Conservation (phyloP, 2,113 vertebrate genomes). For the Gavia stellata region DNA sequence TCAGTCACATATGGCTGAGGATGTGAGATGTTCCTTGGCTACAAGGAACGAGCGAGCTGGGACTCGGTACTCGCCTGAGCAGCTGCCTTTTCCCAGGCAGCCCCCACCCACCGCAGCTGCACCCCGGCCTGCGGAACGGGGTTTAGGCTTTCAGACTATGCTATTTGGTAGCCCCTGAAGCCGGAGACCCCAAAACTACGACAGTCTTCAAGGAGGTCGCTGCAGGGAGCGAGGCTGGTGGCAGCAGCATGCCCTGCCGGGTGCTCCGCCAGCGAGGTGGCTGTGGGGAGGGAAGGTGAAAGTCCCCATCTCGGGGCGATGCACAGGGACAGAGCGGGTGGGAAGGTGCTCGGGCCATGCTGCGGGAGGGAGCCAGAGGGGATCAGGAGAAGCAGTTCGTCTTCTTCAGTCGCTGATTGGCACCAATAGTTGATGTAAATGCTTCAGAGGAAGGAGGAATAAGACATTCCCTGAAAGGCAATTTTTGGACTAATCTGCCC, state of each 20-base stretch:
- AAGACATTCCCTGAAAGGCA: neutral
- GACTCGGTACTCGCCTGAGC: neutral
- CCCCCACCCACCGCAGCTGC: neutral
- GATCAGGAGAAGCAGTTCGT: neutral
- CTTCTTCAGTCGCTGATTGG: neutral
- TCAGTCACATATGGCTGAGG: neutral
- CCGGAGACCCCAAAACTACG: neutral
- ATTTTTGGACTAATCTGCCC: neutral
- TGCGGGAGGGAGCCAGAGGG: neutral
- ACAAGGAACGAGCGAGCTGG: neutral
- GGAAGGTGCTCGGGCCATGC: neutral
- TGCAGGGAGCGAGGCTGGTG: neutral
- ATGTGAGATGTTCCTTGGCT: neutral
- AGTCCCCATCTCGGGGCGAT: accelerated
- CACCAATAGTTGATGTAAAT: neutral
- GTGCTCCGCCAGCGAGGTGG: accelerated
- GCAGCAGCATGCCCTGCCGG: accelerated
- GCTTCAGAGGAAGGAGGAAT: neutral
- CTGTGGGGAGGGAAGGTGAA: neutral
- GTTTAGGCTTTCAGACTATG: neutral
- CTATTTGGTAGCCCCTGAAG: neutral
- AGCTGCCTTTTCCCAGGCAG: neutral
- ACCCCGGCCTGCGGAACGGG: neutral
- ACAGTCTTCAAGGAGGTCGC: neutral
- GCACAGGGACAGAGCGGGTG: accelerated